phyloP scores from a whole-genome alignment of 2,888 invertebrate species.

The Meghimatium bilineatum region DNA sequence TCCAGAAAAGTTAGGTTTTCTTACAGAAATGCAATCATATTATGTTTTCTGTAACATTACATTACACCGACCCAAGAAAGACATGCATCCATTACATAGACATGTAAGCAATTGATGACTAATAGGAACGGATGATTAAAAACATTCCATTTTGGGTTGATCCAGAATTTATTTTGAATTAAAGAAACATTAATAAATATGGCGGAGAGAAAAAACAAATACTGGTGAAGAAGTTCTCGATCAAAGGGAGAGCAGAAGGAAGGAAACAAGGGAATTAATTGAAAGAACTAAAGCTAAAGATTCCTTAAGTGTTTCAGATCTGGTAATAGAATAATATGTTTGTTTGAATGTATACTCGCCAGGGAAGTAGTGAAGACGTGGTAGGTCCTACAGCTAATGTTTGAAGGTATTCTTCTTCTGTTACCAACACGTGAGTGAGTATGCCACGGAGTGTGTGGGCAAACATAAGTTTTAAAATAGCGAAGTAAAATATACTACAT shows the following conservation, averaged over 20 bases:
- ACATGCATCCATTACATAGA: too few relatives aligned
- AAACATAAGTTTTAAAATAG: background rate
- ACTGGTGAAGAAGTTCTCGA: background rate
- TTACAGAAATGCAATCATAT: too few relatives aligned
- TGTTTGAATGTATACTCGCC: background rate
- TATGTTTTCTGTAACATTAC: too few relatives aligned
- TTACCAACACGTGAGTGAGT: background rate
- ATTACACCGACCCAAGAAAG: too few relatives aligned
- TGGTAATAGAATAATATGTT: background rate
- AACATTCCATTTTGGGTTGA: background rate
- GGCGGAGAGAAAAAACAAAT: background rate
- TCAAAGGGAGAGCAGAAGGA: background rate
- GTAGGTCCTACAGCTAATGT: background rate
- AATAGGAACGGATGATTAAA: too few relatives aligned
- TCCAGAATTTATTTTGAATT: background rate
- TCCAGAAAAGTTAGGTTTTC: too few relatives aligned
- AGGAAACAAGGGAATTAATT: background rate
- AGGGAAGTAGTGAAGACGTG: background rate
- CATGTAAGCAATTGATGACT: too few relatives aligned
- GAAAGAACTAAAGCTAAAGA: background rate
- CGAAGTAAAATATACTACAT: background rate
- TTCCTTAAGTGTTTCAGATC: background rate
- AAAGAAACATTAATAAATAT: background rate
- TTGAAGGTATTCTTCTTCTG: background rate
- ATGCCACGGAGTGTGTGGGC: background rate